Evolutionary conservation across 2,888 invertebrate species (phyloP).

Genomic region (Epinotia brunnichana): DNA sequence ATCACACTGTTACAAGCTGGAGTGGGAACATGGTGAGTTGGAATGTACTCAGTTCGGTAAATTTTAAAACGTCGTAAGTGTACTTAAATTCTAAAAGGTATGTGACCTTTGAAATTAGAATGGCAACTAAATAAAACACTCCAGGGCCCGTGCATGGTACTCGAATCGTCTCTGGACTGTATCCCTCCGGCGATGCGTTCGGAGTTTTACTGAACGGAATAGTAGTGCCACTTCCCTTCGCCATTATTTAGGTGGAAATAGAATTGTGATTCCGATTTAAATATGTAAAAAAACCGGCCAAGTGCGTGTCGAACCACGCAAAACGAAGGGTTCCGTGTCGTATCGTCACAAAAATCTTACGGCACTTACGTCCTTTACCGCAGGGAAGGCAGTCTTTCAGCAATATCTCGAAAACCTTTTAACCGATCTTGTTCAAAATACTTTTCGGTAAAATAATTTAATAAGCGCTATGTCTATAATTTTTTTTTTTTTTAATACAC

Average conservation of each 20-base stretch:
- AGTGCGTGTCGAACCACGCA: too few species aligned
- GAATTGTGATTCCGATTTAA: too few species aligned
- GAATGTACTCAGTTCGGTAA: constrained; percentile 4
- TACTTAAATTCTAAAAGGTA: background rate
- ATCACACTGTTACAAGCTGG: constrained; percentile 41
- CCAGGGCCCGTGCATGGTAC: constrained; percentile 9
- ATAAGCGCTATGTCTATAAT: too few species aligned
- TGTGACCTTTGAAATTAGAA: constrained; percentile 6
- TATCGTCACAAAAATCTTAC: too few species aligned
- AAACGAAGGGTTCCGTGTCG: too few species aligned
- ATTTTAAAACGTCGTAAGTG: constrained; percentile 16
- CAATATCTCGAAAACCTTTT: too few species aligned
- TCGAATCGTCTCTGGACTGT: constrained; percentile 21
- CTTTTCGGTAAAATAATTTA: too few species aligned
- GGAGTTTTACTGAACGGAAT: constrained; percentile 18
- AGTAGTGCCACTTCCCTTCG: background rate
- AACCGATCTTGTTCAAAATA: too few species aligned
- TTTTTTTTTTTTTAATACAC: too few species aligned
- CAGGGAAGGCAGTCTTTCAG: too few species aligned
- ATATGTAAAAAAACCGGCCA: too few species aligned
- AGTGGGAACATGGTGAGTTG: constrained; percentile 30
- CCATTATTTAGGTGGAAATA: background rate
- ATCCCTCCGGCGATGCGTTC: constrained; percentile 27
- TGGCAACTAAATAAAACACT: constrained; percentile 25
- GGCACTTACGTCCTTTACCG: too few species aligned